phyloP scores from a whole-genome alignment of 2,797 vertebrate species.

The Sphaeramia orbicularis region DNA sequence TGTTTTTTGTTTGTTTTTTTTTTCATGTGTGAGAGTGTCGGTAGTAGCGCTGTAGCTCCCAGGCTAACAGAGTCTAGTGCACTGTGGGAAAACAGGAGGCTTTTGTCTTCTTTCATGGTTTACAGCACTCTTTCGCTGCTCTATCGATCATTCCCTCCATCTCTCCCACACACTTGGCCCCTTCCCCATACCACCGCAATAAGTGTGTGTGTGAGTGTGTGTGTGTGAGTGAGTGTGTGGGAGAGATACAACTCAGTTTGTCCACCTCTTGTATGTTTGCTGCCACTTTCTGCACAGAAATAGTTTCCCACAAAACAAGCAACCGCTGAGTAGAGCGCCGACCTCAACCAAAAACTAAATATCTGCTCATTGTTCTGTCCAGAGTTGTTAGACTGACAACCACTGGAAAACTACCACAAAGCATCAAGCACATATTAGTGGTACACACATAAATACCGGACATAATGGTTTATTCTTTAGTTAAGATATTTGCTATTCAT shows the following conservation, averaged over 20 bases:
- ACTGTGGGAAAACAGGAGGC: slow-evolving; percentile 82
- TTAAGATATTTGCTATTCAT: neutral
- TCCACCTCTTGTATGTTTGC: slow-evolving; percentile 62
- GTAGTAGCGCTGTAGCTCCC: slow-evolving; percentile 69
- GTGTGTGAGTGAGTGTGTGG: slow-evolving; percentile 63
- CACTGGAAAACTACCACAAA: neutral
- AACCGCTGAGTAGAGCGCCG: neutral
- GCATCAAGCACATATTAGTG: no score
- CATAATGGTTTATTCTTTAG: neutral
- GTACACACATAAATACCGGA: no score
- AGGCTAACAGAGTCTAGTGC: slow-evolving; percentile 75
- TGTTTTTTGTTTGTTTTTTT: slow-evolving; percentile 40
- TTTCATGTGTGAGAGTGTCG: slow-evolving; percentile 54
- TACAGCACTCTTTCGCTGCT: slow-evolving; percentile 81
- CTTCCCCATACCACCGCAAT: slow-evolving; percentile 51
- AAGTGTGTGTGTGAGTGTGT: slow-evolving; percentile 47
- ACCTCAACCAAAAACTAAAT: slow-evolving; percentile 3
- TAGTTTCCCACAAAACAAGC: slow-evolving; percentile 55
- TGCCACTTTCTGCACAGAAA: slow-evolving; percentile 57
- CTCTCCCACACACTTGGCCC: slow-evolving; percentile 80
- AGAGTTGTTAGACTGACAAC: slow-evolving; percentile 13
- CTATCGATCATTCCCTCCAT: slow-evolving; percentile 81
- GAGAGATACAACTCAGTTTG: slow-evolving; percentile 62
- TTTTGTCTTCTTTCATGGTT: slow-evolving; percentile 85
- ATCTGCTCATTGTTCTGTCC: neutral